Evolutionary conservation across 2,113 vertebrate genomes (phyloP).

Genomic region (Etheostoma spectabile): DNA sequence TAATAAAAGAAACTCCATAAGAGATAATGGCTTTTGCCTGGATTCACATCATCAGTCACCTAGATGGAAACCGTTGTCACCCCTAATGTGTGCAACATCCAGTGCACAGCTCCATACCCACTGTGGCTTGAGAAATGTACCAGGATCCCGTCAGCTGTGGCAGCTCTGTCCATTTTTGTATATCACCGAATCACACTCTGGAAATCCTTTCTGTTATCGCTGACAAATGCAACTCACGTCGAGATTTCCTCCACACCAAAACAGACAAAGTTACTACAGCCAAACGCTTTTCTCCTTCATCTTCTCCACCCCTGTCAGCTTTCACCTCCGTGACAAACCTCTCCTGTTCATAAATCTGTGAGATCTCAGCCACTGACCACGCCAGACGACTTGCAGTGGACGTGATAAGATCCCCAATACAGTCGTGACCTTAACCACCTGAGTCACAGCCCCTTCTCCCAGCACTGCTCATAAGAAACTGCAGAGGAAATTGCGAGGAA

Average conservation of each 20-base stretch:
- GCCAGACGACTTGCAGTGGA: conserved; percentile 31
- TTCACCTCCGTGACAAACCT: conserved; percentile 43
- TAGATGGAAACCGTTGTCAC: conserved; percentile 31
- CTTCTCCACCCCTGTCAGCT: conserved; percentile 35
- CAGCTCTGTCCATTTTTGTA: conserved; percentile 35
- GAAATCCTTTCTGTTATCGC: conserved; percentile 47
- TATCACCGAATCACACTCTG: conserved; percentile 40
- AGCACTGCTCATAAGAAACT: conserved; percentile 10
- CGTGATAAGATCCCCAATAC: conserved; percentile 38
- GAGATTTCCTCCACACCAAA: conserved; percentile 41
- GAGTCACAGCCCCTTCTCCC: conserved; percentile 21
- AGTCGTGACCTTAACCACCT: conserved; percentile 32
- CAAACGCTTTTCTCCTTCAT: conserved; percentile 16
- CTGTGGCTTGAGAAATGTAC: conserved; percentile 34
- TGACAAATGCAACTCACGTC: conserved; percentile 57
- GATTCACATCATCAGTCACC: conserved; percentile 43
- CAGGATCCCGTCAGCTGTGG: conserved; percentile 26
- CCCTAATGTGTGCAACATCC: conserved; percentile 15
- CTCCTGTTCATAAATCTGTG: conserved; percentile 39
- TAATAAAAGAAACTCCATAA: conserved; percentile 39
- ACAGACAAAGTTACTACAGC: conserved; percentile 25
- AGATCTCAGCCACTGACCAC: conserved; percentile 43
- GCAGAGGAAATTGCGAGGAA: conserved; percentile 24
- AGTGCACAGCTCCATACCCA: conserved; percentile 14
- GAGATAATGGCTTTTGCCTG: conserved; percentile 25